Evolutionary conservation across 2,888 invertebrate species (phyloP).

Genomic region (Leptogaster cylindrica): DNA sequence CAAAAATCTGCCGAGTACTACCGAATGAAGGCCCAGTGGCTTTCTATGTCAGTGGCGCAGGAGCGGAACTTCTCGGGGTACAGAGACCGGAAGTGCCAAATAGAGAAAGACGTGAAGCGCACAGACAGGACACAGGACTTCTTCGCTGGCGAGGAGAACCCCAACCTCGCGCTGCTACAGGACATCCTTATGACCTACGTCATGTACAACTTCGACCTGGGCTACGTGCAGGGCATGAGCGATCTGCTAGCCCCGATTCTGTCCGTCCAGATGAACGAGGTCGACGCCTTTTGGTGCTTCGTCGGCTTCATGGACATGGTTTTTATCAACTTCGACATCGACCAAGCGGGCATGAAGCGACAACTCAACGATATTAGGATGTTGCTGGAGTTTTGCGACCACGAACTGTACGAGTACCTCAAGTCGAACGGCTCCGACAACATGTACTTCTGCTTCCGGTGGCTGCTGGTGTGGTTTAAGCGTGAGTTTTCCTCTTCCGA

Average conservation of each 20-base stretch:
- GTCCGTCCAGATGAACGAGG: constrained; percentile 87
- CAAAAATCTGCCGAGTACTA: constrained; percentile 86
- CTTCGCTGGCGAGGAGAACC: constrained; percentile 92
- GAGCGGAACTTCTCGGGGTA: constrained; percentile 87
- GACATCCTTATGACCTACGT: constrained; percentile 98
- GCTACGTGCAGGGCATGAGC: constrained; percentile 97
- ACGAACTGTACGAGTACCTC: constrained; percentile 84
- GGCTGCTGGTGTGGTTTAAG: constrained; percentile 96
- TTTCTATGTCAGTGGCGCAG: constrained; percentile 84
- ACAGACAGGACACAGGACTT: constrained; percentile 91
- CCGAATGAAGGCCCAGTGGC: constrained; percentile 97
- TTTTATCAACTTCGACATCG: constrained; percentile 92
- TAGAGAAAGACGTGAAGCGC: constrained; percentile 96
- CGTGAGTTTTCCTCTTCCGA: constrained; percentile 88
- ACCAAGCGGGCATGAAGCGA: constrained; percentile 94
- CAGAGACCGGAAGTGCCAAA: constrained; percentile 88
- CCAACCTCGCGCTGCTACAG: constrained; percentile 81
- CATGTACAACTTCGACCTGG: constrained; percentile 98
- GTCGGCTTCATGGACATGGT: constrained; percentile 97
- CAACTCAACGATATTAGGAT: constrained; percentile 86
- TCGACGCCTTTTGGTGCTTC: constrained; percentile 99
- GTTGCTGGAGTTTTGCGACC: constrained; percentile 81
- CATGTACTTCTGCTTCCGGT: constrained; percentile 99
- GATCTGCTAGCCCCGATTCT: constrained; percentile 93
- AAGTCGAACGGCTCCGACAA: constrained; percentile 73